Evolutionary conservation across 2,113 vertebrate species (phyloP), one percentile per base, ranked within the genome.

Genomic region (Hyla sarda): DNA sequence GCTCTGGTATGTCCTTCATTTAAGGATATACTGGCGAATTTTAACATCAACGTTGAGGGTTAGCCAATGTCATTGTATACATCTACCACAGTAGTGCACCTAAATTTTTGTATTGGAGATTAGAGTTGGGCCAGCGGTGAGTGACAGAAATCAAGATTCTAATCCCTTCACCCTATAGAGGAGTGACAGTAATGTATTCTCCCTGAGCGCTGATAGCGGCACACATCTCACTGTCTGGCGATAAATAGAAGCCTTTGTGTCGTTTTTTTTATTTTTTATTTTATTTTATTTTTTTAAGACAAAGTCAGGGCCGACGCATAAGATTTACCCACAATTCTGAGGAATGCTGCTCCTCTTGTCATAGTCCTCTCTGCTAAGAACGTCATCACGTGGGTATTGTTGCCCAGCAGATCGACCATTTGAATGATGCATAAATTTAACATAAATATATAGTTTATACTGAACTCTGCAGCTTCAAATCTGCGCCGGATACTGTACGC

Each of bases 151-250:
- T 41, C 67, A 41, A 21, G 32, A 23, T 23, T 37, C 23, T 71
- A 71, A 71, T 71, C 67, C 32, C 67, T 30, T 71, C 34, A 41
- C 12, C 67, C 67, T 71, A 41, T 71, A 41, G 67, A 71, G 19
- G 17, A 41, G 32, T 71, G 67, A 71, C 67, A 71, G 67, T 71
- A 71, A 71, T 71, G 67, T 41, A 71, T 71, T 71, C 67, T 34
- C 67, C 32, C 67, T 41, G 67, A 71, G 67, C 67, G 12, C 34
- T 71, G 67, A 71, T 37, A 41, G 34, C 34, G 1, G 67, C 67
- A 71, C 1, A 23, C 37, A 41, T 41, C 34, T 37, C 32, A 21
- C 8, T 71, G 67, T 23, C 67, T 23, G 19, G 17, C 32, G 11
- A 71, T 71, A 34, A 71, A 71, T 71, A 25, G 67, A 37, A 37